phyloP scores from a whole-genome alignment of 2,113 vertebrate genomes.

The Dolichotis patagonum region DNA sequence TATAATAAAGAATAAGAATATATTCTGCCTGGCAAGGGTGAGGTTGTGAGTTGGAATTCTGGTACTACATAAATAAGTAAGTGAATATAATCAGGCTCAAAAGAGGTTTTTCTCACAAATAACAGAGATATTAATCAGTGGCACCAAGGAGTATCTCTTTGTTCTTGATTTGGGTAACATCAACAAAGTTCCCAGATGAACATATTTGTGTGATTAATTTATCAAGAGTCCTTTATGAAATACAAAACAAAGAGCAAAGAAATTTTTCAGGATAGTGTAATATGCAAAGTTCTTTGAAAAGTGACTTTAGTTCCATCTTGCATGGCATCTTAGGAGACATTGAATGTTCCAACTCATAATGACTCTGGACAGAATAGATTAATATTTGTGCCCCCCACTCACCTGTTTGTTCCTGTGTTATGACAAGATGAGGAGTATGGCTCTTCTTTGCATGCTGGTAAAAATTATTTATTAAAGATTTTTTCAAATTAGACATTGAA shows the following conservation, averaged over 20 bases:
- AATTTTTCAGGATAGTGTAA: not conserved
- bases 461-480: not conserved
- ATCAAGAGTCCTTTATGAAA: not conserved
- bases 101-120: not conserved
- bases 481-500: not conserved
- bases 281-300: not conserved
- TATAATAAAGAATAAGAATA: too few species aligned
- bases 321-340: not conserved
- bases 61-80: too few species aligned
- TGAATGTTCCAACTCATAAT: not conserved
- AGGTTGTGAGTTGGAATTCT: too few species aligned
- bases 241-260: not conserved
- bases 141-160: not conserved
- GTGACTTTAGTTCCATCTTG: not conserved
- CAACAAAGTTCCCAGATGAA: not conserved
- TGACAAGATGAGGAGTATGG: not conserved
- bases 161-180: not conserved
- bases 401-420: not conserved
- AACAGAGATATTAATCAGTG: not conserved
- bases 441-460: not conserved
- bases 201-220: not conserved
- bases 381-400: not conserved
- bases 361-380: not conserved
- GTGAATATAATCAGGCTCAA: not conserved
- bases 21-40: too few species aligned